Percentiles rank a stretch among this genome's conserved stretches.
Evolutionary conservation across 2,797 vertebrate genomes (phyloP).

Genomic region (Cebuella pygmaea): DNA sequence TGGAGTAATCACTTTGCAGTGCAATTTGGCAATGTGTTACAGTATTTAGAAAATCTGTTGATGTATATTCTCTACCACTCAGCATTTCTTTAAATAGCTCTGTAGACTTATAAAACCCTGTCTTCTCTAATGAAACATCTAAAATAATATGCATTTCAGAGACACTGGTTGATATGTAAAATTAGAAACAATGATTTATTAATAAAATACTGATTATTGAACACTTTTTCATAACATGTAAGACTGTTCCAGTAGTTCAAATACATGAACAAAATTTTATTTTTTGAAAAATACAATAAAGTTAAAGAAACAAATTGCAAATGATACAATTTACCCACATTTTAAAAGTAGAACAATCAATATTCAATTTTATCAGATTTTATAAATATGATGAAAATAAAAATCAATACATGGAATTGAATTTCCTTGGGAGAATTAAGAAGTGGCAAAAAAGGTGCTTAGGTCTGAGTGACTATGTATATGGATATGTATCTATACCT

Average conservation of each 20-base stretch:
- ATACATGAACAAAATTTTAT: not conserved
- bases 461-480: not conserved
- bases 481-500: not conserved
- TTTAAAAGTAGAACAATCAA: not conserved
- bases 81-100: not conserved
- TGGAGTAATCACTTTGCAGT: not conserved
- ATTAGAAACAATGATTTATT: not conserved
- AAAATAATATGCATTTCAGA: not conserved
- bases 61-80: not conserved
- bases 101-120: not conserved
- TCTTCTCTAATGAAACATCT: not conserved
- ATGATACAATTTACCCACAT: not conserved
- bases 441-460: not conserved
- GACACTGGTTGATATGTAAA: not conserved
- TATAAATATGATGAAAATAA: not conserved
- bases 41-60: not conserved
- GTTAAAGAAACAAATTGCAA: not conserved
- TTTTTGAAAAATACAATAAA: not conserved
- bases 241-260: not conserved
- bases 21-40: not conserved
- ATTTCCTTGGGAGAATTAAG: not conserved
- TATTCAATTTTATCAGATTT: not conserved
- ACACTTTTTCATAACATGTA: not conserved
- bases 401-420: not conserved
- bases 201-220: not conserved